Conservation (phyloP, 1,140 invertebrate species). For the Phymorhynchus buccinoides region DNA sequence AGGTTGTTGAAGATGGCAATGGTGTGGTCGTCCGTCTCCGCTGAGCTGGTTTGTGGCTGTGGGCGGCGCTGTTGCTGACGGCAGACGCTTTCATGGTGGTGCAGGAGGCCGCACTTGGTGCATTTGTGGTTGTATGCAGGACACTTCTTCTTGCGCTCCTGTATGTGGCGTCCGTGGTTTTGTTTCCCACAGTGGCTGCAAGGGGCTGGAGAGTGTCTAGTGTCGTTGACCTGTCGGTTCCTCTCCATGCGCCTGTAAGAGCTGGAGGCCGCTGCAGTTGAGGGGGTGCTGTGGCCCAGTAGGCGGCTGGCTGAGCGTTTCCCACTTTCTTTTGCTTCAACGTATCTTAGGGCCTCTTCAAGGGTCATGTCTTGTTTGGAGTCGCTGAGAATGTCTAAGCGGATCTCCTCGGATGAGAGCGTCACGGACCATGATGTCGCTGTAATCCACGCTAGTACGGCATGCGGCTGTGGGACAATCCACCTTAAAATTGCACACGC, state of each 20-base stretch:
- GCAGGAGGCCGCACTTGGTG: background rate
- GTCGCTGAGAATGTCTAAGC: constrained; percentile 35
- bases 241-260: background rate
- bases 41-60: constrained; percentile 24
- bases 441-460: constrained; percentile 21
- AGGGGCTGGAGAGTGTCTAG: too few species aligned
- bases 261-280: constrained; percentile 29
- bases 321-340: constrained; percentile 40
- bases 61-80: constrained; percentile 18
- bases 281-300: background rate
- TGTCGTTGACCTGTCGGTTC: background rate
- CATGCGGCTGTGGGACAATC: constrained; percentile 1
- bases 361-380: constrained; percentile 25
- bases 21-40: too few species aligned
- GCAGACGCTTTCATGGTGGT: constrained; percentile 18
- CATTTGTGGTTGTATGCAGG: constrained; percentile 8
- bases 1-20: too few species aligned
- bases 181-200: background rate
- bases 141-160: constrained; percentile 13
- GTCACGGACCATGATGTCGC: constrained; percentile 31
- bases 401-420: constrained; percentile 22
- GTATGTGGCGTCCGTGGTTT: constrained; percentile 1
- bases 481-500: constrained; percentile 37
- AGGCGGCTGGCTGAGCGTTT: constrained; percentile 37
- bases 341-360: constrained; percentile 24